Percentiles rank a stretch among this genome's conserved stretches.
Evolutionary conservation across 92 coral and sea anemone species (phyloP).

Genomic region (Porites cylindrica): DNA sequence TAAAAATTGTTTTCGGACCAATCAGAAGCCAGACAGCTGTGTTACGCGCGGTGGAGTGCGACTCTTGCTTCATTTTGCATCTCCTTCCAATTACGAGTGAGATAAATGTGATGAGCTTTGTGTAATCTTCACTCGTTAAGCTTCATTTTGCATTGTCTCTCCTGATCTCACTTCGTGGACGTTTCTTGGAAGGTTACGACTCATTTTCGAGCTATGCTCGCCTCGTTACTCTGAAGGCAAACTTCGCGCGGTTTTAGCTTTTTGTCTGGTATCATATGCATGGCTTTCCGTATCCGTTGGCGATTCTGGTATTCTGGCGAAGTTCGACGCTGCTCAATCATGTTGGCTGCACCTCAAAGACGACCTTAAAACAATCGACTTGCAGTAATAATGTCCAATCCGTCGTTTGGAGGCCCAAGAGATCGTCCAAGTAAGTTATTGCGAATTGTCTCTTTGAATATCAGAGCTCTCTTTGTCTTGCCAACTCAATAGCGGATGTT

Average conservation of each 20-base stretch:
- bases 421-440: slow-evolving; percentile 46
- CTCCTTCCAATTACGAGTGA: slow-evolving; percentile 37
- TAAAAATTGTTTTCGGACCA: slow-evolving; percentile 48
- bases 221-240: neutral
- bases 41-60: neutral
- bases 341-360: slow-evolving; percentile 20
- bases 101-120: slow-evolving; percentile 22
- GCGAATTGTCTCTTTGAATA: neutral
- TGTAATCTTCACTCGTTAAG: slow-evolving; percentile 47
- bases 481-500: slow-evolving; percentile 17
- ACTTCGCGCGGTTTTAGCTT: neutral
- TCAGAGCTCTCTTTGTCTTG: slow-evolving; percentile 4
- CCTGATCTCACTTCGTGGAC: neutral
- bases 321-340: slow-evolving; percentile 3
- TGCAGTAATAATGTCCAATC: slow-evolving; percentile 36
- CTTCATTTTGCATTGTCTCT: slow-evolving; percentile 30
- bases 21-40: slow-evolving; percentile 42
- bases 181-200: neutral
- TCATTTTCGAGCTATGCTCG: neutral
- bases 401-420: slow-evolving; percentile 45
- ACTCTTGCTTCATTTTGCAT: slow-evolving; percentile 30
- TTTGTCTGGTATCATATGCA: neutral
- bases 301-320: neutral
- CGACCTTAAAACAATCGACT: neutral
- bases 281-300: neutral